These are phyloP conservation scores for Drosophila kanapiae DNA, from an alignment of 1,140 invertebrate genomes.

Conservation along the genomic window DNA sequence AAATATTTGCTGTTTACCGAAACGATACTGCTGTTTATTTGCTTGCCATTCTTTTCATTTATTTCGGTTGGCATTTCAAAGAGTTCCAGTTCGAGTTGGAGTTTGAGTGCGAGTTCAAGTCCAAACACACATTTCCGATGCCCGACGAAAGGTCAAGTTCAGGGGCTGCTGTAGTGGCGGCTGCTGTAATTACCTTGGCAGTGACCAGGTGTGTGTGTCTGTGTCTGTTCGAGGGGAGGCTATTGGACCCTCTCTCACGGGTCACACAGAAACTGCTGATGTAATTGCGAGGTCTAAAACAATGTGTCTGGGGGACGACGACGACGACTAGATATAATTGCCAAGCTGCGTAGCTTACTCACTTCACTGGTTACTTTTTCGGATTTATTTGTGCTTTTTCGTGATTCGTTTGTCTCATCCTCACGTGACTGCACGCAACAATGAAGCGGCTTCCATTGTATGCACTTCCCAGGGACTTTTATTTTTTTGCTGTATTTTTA, in stretches of 20 bases:
- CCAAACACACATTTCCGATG: constrained; percentile 47
- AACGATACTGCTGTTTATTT: constrained; percentile 22
- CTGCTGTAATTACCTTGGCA: constrained; percentile 55
- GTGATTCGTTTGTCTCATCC: constrained; percentile 14
- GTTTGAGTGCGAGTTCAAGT: constrained; percentile 39
- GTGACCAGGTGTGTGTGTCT: constrained; percentile 36
- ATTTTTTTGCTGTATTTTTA: constrained; percentile 25
- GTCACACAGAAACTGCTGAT: constrained; percentile 52
- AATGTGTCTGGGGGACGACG: constrained; percentile 30
- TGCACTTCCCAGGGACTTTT: constrained; percentile 47
- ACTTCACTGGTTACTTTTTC: constrained; percentile 27
- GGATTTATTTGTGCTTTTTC: constrained; percentile 29
- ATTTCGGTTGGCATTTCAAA: constrained; percentile 28
- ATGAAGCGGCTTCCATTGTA: constrained; percentile 43
- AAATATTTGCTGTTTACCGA: constrained; percentile 30
- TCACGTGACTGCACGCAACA: constrained; percentile 62
- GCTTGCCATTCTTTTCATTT: constrained; percentile 14
- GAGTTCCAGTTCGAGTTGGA: constrained; percentile 29
- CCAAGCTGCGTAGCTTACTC: constrained; percentile 58
- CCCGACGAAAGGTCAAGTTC: constrained; percentile 57
- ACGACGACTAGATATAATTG: constrained; percentile 51
- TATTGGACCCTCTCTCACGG: constrained; percentile 34
- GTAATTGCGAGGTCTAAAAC: constrained; percentile 47
- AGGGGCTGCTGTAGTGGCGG: constrained; percentile 32
- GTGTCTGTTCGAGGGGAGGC: neutral